Evolutionary conservation across 2,888 invertebrate species (phyloP), one percentile per base, ranked within the genome.

Genomic region (Agrilus mali): DNA sequence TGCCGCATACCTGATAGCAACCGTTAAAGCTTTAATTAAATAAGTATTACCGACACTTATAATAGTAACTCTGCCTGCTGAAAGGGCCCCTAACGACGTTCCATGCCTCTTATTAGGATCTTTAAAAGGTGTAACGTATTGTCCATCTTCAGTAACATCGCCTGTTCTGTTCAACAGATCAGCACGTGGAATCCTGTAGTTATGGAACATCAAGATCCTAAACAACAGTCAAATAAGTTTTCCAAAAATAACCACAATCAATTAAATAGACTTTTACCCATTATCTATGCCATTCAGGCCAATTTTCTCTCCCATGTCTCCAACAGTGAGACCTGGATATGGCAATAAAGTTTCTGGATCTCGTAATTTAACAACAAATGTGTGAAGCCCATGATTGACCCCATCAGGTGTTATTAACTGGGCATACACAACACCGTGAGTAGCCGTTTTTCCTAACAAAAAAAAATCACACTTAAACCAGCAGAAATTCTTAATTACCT

Each of bases 251-350:
- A 45, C 16, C 7, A 16, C 34, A 40, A 12, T 12, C 17, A 7
- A n/a, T 31, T 33, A 22, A 42, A 16, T 16, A 35, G 35, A 1
- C 14, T 13, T 8, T 60, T 60, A 87, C 86, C 96, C 96, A 70
- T 96, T 96, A 63, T 96, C 96, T 34, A 95, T 67, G 3, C 92
- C 94, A 65, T 95, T 90, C 7, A 92, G 72, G 0, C 88, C 94
- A 35, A 88, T 72, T 68, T 96, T 96, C 63, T 86, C 86, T 1
- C 96, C 96, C 69, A 96, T 77, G 62, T 96, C 95, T 0, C 94
- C 94, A 0, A 94, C 84, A 0, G 74, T 77, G 1, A 96, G 77
- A 1, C 93, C 92, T 0, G 87, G 80, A 57, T 70, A 78, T 0
- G 88, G 76, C 41, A 75, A 58, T 56, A 86, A 63, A 0, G 86